These are phyloP conservation scores for Coleophora flavipennella DNA, from an alignment of 2,888 invertebrate genomes.

Conservation along the genomic window DNA sequence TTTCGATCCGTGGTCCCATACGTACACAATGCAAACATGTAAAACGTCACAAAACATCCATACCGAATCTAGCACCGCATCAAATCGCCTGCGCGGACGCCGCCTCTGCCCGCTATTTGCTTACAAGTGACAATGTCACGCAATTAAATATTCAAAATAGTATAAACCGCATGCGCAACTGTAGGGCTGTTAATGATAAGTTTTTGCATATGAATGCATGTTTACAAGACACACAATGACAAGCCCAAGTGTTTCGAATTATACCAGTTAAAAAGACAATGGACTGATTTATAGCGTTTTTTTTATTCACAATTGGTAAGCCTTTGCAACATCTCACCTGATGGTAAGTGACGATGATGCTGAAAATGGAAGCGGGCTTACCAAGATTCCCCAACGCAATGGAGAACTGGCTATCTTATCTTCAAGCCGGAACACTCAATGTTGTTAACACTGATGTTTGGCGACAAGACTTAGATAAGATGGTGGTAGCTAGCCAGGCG, in stretches of 20 bases:
- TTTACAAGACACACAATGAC: constrained; percentile 24
- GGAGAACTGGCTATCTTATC: too few relatives aligned
- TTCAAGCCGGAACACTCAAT: too few relatives aligned
- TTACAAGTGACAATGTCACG: constrained; percentile 41
- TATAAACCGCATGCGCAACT: constrained; percentile 1
- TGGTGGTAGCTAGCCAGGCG: too few relatives aligned
- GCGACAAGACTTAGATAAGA: too few relatives aligned
- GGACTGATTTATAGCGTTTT: constrained; percentile 11
- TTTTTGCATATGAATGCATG: constrained; percentile 26
- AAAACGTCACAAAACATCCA: not conserved
- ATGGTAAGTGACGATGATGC: too few relatives aligned
- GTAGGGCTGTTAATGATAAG: constrained; percentile 15
- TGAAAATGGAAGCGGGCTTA: too few relatives aligned
- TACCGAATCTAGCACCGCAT: not conserved
- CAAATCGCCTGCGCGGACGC: not conserved
- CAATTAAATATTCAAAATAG: constrained; percentile 55
- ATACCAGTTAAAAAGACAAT: constrained; percentile 25
- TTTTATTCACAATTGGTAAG: too few relatives aligned
- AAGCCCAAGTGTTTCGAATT: constrained; percentile 23
- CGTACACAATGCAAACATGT: not conserved
- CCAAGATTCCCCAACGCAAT: too few relatives aligned
- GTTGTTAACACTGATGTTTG: too few relatives aligned
- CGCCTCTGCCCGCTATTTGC: constrained; percentile 23
- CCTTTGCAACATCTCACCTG: too few relatives aligned
- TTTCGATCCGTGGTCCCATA: too few relatives aligned